Percentiles rank a stretch among this genome's conserved stretches.
These are phyloP conservation scores for Paracanthobrama guichenoti DNA, from an alignment of 2,113 vertebrate genomes.

Conservation along the genomic window DNA sequence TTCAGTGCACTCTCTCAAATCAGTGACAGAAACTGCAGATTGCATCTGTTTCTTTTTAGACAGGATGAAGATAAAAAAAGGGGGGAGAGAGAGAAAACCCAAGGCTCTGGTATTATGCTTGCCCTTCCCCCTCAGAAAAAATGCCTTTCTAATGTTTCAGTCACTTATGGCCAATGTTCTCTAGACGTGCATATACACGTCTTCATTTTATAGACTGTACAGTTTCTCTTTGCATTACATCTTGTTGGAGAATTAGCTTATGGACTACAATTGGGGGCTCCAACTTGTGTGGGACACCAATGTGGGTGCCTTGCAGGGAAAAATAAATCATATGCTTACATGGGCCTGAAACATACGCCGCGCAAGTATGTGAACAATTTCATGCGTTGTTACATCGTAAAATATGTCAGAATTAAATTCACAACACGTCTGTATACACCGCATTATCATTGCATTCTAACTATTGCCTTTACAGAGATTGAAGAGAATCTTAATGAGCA, in stretches of 20 bases:
- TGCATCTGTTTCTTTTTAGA: conserved; percentile 36
- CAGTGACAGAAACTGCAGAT: conserved; percentile 14
- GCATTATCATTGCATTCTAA: too few species aligned
- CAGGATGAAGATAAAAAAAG: conserved; percentile 22
- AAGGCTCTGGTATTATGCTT: not conserved
- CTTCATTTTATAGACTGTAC: not conserved
- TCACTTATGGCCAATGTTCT: not conserved
- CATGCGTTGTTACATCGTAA: not conserved
- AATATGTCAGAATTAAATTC: not conserved
- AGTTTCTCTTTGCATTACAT: not conserved
- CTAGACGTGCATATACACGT: not conserved
- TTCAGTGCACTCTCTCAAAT: not conserved
- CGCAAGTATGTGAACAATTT: not conserved
- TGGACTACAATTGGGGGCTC: not conserved
- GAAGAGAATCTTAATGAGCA: too few species aligned
- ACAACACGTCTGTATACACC: not conserved
- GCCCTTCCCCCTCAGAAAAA: conserved; percentile 21
- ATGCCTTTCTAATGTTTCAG: conserved; percentile 34
- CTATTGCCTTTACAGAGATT: too few species aligned
- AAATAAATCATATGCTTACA: not conserved
- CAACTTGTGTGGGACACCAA: not conserved
- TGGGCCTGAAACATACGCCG: not conserved
- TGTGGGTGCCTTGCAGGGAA: not conserved
- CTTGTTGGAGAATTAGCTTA: not conserved
- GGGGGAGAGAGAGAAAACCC: not conserved